Evolutionary conservation across 2,888 invertebrate species (phyloP), one percentile per base, ranked within the genome.

Genomic region (Drosophila acutilabella): DNA sequence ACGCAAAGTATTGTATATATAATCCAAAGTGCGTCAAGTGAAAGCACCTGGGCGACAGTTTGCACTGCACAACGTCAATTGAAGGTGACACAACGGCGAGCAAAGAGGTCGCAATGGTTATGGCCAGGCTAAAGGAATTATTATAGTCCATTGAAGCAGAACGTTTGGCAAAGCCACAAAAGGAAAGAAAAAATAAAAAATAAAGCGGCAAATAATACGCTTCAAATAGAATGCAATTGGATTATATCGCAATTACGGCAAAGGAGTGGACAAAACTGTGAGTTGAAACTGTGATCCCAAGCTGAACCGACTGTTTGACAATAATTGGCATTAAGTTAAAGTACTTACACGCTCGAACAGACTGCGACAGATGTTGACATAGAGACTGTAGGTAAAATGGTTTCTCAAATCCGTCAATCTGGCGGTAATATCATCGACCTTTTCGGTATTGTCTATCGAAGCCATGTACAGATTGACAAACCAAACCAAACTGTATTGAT

Each of bases 401-500:
- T 94, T 94, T 58, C 94, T 95, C 71, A 99, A 93, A 91, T 97
- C 96, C 40, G 93, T 92, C 38, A 98, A 93, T 52, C 98, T 94
- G 73, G 95, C 94, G 0, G 93, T 93, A 11, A 98, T 95, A 74
- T 96, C 95, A 74, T 98, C 98, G n/a, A 95, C 95, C 82, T 95
- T 95, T 85, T 96, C 96, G 0, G 97, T 96, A 81, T 96, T 96
- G 79, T 98, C 97, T 67, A 98, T 98, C 18, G 97, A 95, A 50
- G 95, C 93, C 81, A 96, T 95, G 92, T 96, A 99, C 30, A 98
- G 93, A 79, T 96, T 96, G 88, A 98, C 97, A 92, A 98, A 98
- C 98, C 98, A 99, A 2, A 95, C 95, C 81, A 99, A 93, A 0
- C 98, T 98, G 92, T 98, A 99, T 91, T 98, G 98, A 92, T 99